Evolutionary conservation across 1,140 invertebrate species (phyloP).

Genomic region (Eubasilissa regina): DNA sequence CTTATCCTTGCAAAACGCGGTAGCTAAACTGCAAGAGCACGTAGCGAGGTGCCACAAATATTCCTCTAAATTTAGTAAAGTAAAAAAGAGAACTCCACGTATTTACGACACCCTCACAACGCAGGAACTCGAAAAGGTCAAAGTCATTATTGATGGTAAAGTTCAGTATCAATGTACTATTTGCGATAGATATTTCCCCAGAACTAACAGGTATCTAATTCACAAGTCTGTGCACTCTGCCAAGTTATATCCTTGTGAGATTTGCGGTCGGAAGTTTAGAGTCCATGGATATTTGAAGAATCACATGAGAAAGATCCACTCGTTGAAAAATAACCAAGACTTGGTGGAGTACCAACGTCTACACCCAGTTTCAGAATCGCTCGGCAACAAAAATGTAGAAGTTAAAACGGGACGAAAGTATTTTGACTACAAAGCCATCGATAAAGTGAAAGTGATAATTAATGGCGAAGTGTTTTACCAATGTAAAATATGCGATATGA

Average conservation of each 20-base stretch:
- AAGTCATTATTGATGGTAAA: constrained; percentile 68
- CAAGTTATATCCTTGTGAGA: constrained; percentile 58
- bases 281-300: constrained; percentile 57
- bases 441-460: constrained; percentile 67
- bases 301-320: constrained; percentile 59
- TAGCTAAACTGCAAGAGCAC: constrained; percentile 24
- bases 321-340: constrained; percentile 46
- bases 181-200: constrained; percentile 52
- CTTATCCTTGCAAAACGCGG: not conserved
- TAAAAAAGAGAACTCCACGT: constrained; percentile 56
- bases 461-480: constrained; percentile 71
- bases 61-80: constrained; percentile 51
- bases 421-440: constrained; percentile 64
- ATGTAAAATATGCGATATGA: constrained; percentile 75
- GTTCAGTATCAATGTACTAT: constrained; percentile 65
- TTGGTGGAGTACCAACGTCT: constrained; percentile 44
- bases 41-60: constrained; percentile 16
- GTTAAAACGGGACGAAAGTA: constrained; percentile 27
- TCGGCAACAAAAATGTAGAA: constrained; percentile 13
- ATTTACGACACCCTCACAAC: constrained; percentile 51
- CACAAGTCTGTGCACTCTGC: constrained; percentile 58
- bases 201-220: constrained; percentile 48
- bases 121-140: constrained; percentile 65
- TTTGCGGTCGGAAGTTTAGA: constrained; percentile 59
- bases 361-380: constrained; percentile 15